Evolutionary conservation across 2,113 vertebrate genomes (phyloP).

Genomic region (Hippocampus zosterae): DNA sequence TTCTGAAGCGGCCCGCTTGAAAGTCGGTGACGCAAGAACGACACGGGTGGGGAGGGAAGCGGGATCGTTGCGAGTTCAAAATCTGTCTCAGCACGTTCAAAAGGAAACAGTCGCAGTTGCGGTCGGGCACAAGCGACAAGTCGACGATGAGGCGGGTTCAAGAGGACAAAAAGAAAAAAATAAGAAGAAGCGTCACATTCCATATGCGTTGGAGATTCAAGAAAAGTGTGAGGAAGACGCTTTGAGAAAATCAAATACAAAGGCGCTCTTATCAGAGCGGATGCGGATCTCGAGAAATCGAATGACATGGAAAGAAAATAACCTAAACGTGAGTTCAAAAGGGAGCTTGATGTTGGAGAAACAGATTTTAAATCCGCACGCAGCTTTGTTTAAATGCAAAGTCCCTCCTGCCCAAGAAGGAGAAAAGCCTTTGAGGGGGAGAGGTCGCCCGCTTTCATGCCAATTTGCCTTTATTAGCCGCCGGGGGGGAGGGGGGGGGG

Average conservation of each 20-base stretch:
- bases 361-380: constrained; percentile 31
- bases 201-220: constrained; percentile 5
- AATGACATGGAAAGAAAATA: constrained; percentile 26
- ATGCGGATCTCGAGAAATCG: constrained; percentile 32
- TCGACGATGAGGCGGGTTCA: constrained; percentile 24
- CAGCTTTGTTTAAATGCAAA: constrained; percentile 25
- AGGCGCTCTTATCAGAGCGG: constrained; percentile 17
- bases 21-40: constrained; percentile 21
- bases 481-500: constrained; percentile 28
- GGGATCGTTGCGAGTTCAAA: constrained; percentile 34
- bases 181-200: constrained; percentile 15
- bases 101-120: constrained; percentile 20
- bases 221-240: constrained; percentile 6
- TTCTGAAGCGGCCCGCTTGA: constrained; percentile 24
- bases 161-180: constrained; percentile 15
- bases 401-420: constrained; percentile 32
- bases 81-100: constrained; percentile 24
- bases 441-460: constrained; percentile 62
- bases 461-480: constrained; percentile 64
- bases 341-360: constrained; percentile 13
- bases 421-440: constrained; percentile 31
- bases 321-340: constrained; percentile 16
- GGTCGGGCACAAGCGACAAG: constrained; percentile 36
- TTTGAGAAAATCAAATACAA: constrained; percentile 21
- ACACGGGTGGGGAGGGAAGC: constrained; percentile 12